Evolutionary conservation across 2,888 invertebrate species (phyloP), one percentile per base, ranked within the genome.

Genomic region (Scelioninae gen. 1): DNA sequence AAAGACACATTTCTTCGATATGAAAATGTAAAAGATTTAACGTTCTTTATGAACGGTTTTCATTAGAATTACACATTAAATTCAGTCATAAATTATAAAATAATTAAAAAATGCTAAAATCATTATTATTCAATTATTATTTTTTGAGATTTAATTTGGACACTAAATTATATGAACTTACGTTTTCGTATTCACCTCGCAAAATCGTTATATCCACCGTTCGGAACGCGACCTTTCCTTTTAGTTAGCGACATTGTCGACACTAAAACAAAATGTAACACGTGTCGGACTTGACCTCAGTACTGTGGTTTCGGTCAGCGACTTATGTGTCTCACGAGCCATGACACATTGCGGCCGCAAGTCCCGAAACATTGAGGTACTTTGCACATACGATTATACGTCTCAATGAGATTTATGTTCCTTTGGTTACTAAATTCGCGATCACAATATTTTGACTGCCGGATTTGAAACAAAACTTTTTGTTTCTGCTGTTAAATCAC

Each of bases 221-320:
- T 43, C 9, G n/a, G n/a, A 43, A 60, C 29, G 16, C 15, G 23
- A 43, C 60, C 60, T 60, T 56, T 13, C 15, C 7, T 43, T 60
- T 60, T n/a, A 40, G 23, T 43, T 10, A n/a, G 43, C 13, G 60
- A 43, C 40, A 60, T 13, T 60, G 60, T 43, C 43, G 43, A 43
- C 43, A n/a, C 60, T 31, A 47, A 47, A 65, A 66, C 53, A 55
- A 29, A 66, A 53, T 9, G 53, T 51, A 23, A 53, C 53, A 53
- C 66, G 66, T 65, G 43, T 53, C 40, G 53, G 29, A 53, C 66
- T 53, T 55, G 66, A 66, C 66, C 66, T 66, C 53, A 66, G 66
- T 66, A 16, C 40, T 66, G 53, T 53, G 53, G 53, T 66, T 66
- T 66, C 53, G 53, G 66, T 66, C 53, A 66, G 38, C 53, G 43